Evolutionary conservation across 2,797 vertebrate genomes (phyloP).

Genomic region (Anniella stebbinsi): DNA sequence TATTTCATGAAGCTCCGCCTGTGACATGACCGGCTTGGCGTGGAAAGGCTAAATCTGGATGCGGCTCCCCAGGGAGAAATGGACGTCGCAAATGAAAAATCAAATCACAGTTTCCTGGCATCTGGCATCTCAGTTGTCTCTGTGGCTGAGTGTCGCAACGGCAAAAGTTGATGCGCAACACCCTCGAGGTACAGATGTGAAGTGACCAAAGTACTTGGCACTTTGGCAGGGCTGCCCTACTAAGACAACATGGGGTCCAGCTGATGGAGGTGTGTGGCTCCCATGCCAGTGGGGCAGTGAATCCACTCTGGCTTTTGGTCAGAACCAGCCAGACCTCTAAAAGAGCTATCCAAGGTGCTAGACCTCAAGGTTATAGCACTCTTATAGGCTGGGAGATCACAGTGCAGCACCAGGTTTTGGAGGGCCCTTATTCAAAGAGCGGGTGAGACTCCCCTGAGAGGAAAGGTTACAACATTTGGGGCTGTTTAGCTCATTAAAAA

Average conservation of each 20-base stretch:
- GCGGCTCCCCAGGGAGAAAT: not conserved
- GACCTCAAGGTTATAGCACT: no score
- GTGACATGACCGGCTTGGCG: constrained; percentile 9
- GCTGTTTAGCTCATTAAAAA: no score
- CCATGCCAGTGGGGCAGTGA: not conserved
- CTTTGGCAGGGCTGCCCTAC: not conserved
- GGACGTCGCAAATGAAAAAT: not conserved
- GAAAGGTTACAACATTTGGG: no score
- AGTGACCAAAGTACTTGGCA: rapidly evolving
- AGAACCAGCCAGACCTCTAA: no score
- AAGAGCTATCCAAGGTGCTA: no score
- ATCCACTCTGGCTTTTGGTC: no score
- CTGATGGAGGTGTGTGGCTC: not conserved
- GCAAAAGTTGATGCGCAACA: not conserved
- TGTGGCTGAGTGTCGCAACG: rapidly evolving
- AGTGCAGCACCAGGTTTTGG: no score
- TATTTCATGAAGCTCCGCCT: not conserved
- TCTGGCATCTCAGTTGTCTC: not conserved
- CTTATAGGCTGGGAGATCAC: no score
- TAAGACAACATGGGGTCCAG: not conserved
- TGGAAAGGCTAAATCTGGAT: not conserved
- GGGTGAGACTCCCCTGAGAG: no score
- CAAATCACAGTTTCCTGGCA: not conserved
- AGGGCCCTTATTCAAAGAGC: no score
- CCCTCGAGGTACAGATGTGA: rapidly evolving